A percentile compares a stretch with the other conserved stretches of the same genome.
Evolutionary conservation across 2,113 vertebrate genomes (phyloP).

Genomic region (Hippocampus abdominalis): DNA sequence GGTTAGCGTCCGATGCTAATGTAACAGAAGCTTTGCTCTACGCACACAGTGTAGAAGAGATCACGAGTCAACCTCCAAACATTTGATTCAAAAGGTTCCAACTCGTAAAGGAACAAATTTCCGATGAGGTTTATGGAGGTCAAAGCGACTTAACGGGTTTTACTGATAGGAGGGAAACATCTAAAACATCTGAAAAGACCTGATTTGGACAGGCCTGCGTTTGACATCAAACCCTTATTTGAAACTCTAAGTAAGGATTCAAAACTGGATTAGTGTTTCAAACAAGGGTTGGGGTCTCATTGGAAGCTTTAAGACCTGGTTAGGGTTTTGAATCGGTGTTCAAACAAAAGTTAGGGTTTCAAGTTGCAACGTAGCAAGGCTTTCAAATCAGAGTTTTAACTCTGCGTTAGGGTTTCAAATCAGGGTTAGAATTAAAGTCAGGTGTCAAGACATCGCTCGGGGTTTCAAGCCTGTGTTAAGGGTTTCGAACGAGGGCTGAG

Average conservation of each 20-base stretch:
- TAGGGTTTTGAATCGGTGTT: no score
- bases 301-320: neutral
- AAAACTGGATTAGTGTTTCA: neutral
- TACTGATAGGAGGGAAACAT: no score
- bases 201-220: neutral
- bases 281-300: neutral
- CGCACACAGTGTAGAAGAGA: neutral
- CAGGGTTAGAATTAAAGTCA: no score
- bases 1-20: slow-evolving; percentile 34
- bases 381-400: no score
- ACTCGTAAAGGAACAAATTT: neutral
- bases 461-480: neutral
- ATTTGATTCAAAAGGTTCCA: neutral
- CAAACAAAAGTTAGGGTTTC: no score
- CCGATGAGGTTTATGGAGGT: neutral
- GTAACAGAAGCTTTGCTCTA: neutral
- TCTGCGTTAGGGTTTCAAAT: no score
- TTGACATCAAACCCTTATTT: no score
- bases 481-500: no score
- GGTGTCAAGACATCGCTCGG: no score
- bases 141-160: neutral
- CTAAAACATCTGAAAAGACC: no score
- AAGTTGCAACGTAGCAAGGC: no score
- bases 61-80: neutral
- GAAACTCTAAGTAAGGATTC: neutral